Evolutionary conservation across 2,888 invertebrate species (phyloP).

Genomic region (Agapetus fuscipes): DNA sequence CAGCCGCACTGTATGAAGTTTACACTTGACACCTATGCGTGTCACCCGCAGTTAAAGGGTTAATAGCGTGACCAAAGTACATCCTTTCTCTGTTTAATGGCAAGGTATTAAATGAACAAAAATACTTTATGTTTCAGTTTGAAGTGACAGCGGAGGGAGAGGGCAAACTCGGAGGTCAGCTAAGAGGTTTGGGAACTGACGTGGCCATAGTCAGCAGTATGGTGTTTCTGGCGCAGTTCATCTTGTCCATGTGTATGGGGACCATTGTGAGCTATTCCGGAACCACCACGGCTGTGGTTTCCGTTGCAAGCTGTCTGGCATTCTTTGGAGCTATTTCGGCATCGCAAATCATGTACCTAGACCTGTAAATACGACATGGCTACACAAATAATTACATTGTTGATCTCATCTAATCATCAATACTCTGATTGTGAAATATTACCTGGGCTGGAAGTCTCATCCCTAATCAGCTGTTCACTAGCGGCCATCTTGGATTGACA

Average conservation of each 20-base stretch:
- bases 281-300: slow-evolving; percentile 82
- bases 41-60: too few species aligned
- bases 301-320: slow-evolving; percentile 74
- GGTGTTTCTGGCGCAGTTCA: slow-evolving; percentile 92
- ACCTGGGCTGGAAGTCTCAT: too few species aligned
- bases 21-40: too few species aligned
- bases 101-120: too few species aligned
- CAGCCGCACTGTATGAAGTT: too few species aligned
- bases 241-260: slow-evolving; percentile 80
- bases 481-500: too few species aligned
- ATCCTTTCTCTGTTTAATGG: too few species aligned
- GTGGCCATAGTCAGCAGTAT: slow-evolving; percentile 91
- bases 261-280: slow-evolving; percentile 69
- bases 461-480: too few species aligned
- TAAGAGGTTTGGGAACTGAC: slow-evolving; percentile 91
- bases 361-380: slow-evolving; percentile 64
- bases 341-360: slow-evolving; percentile 81
- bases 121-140: too few species aligned
- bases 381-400: background rate
- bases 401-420: too few species aligned
- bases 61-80: too few species aligned
- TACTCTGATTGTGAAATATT: too few species aligned
- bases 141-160: slow-evolving; percentile 46
- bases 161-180: slow-evolving; percentile 46
- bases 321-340: slow-evolving; percentile 79